Evolutionary conservation across 2,888 invertebrate species (phyloP).

Genomic region (Drymonia ruficornis): DNA sequence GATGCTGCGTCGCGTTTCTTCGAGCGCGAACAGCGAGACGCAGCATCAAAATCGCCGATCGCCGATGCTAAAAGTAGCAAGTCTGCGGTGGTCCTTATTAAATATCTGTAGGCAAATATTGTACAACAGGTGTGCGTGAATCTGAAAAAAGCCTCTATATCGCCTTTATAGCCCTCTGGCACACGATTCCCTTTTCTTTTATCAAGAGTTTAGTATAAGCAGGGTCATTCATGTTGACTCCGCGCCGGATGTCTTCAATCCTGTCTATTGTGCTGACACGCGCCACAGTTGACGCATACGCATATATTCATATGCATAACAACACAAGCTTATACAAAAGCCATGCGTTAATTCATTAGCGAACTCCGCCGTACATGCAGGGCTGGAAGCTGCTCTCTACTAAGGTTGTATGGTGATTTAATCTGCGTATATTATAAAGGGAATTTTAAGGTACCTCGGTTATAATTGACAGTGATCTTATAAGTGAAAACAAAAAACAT

Average conservation of each 20-base stretch:
- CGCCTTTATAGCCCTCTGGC: too few relatives aligned
- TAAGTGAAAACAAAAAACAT: too few relatives aligned
- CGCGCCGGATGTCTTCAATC: background rate
- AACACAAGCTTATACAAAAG: background rate
- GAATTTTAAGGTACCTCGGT: too few relatives aligned
- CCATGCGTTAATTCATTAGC: constrained; percentile 1
- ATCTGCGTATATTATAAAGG: background rate
- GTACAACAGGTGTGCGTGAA: too few relatives aligned
- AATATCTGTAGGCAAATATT: too few relatives aligned
- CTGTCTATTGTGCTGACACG: constrained; percentile 1
- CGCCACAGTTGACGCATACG: background rate
- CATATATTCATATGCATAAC: constrained; percentile 3
- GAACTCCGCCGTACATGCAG: background rate
- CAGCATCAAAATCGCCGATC: too few relatives aligned
- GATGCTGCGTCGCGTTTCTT: too few relatives aligned
- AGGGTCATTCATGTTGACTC: background rate
- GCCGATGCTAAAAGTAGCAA: too few relatives aligned
- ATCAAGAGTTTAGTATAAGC: background rate
- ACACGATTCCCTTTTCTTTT: background rate
- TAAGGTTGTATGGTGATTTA: background rate
- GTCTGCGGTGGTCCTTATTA: too few relatives aligned
- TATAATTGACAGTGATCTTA: background rate
- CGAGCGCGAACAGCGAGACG: too few relatives aligned
- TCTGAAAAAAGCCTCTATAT: too few relatives aligned
- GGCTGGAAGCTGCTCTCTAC: too few relatives aligned